Evolutionary conservation across 1,140 invertebrate genomes (phyloP).

Genomic region (Cotesia typhae): DNA sequence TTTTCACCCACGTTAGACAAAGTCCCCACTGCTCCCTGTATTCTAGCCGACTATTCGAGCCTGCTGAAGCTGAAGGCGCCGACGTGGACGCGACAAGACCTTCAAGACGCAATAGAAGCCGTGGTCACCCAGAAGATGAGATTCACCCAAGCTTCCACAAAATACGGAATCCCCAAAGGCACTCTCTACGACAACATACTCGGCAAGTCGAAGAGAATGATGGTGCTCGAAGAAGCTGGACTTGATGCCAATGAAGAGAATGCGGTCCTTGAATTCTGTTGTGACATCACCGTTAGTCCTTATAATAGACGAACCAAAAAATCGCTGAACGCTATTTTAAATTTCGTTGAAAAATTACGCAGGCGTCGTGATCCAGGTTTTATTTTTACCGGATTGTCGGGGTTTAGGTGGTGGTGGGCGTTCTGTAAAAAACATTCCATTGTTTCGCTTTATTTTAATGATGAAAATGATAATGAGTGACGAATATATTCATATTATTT

Average conservation of each 20-base stretch:
- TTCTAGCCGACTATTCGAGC: slow-evolving; percentile 69
- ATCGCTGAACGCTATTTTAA: slow-evolving; percentile 71
- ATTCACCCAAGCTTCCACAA: slow-evolving; percentile 77
- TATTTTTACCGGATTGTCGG: slow-evolving; percentile 72
- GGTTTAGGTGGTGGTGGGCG: slow-evolving; percentile 84
- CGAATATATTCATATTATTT: slow-evolving; percentile 5
- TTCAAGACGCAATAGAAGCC: slow-evolving; percentile 78
- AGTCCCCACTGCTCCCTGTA: slow-evolving; percentile 58
- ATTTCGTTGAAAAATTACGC: slow-evolving; percentile 73
- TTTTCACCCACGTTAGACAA: slow-evolving; percentile 25
- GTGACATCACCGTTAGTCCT: slow-evolving; percentile 75
- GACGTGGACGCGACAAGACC: slow-evolving; percentile 78
- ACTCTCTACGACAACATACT: slow-evolving; percentile 83
- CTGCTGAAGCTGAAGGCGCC: slow-evolving; percentile 76
- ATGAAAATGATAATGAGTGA: slow-evolving; percentile 62
- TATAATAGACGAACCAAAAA: slow-evolving; percentile 78
- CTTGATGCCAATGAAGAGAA: slow-evolving; percentile 72
- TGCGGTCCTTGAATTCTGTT: slow-evolving; percentile 77
- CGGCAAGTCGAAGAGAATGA: slow-evolving; percentile 80
- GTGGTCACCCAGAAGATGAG: slow-evolving; percentile 80
- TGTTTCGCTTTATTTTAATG: slow-evolving; percentile 72
- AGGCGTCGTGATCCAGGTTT: slow-evolving; percentile 72
- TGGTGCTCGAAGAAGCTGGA: slow-evolving; percentile 75
- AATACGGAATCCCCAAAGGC: slow-evolving; percentile 79
- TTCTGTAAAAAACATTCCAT: slow-evolving; percentile 83